Base-by-base conservation (phyloP, 2,113 vertebrate genomes). In the Scomber japonicus region DNA sequence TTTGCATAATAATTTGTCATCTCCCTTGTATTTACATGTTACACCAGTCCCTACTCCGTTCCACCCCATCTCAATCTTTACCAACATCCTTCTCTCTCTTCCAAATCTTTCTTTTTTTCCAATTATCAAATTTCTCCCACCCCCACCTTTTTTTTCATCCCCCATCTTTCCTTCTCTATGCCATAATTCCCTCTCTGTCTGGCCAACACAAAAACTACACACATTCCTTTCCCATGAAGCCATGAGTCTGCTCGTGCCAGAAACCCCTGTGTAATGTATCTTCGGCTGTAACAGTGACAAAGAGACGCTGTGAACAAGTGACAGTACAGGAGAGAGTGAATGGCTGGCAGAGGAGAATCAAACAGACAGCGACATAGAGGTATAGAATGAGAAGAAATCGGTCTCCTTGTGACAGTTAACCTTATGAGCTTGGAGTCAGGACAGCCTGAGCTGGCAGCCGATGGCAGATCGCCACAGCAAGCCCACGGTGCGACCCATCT, bases 151-250 rank as follows among this genome's bases (percentile, higher is more conserved):
- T 31, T 85, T 65, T 50, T 9, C 24, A 87, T 79, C 50, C 75
- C 72, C 21, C 45, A 60, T 61, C 44, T 69, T 71, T 31, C 50
- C 11, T 35, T 49, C 13, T 74, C 46, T 31, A 0, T 46, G 30
- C 56, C 65, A 71, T 27, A 30, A 63, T 56, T 85, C 64, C 55
- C 17, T 64, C 12, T 49, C 61, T 84, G 65, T 48, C 66, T 53
- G 64, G 62, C 72, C 71, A 35, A 57, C 61, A 69, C 59, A 76
- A 83, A 72, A 70, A 90, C 91, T 84, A 65, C 89, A 93, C 90
- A 95, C 96, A 97, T 97, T 97, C 96, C 96, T 95, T 94, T 96
- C 95, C 94, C 93, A 81, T 97, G 96, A 97, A 93, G 92, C 90
- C 94, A 96, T 81, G 54, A 66, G 81, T 81, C 71, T 56, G 21